phyloP scores from a whole-genome alignment of 2,888 invertebrate species.

The Temnothorax ravouxi region DNA sequence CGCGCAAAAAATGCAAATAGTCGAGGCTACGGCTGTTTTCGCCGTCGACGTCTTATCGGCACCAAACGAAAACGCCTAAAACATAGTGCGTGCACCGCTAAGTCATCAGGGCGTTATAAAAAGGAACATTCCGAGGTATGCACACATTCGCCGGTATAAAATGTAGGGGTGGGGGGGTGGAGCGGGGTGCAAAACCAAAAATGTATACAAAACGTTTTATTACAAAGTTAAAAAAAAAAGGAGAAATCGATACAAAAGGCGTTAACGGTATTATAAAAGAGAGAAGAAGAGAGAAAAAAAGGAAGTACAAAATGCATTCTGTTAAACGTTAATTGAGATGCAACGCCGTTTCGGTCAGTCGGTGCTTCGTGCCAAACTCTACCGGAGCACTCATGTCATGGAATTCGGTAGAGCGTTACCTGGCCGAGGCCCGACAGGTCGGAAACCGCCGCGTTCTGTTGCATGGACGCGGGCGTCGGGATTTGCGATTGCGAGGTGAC shows the following conservation, averaged over 20 bases:
- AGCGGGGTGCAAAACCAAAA: conserved; percentile 67
- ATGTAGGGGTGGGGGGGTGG: neutral
- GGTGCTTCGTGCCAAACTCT: conserved; percentile 74
- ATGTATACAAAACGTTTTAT: conserved; percentile 72
- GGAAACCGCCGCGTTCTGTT: conserved; percentile 88
- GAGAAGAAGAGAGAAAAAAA: conserved; percentile 52
- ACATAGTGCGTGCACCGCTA: conserved; percentile 51
- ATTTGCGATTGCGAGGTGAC: conserved; percentile 84
- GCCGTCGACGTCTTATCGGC: conserved; percentile 47
- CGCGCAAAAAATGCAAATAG: conserved; percentile 50
- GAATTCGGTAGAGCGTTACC: conserved; percentile 86
- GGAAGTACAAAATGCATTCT: conserved; percentile 77
- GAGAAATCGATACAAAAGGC: conserved; percentile 75
- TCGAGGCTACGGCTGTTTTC: conserved; percentile 41
- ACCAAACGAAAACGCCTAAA: conserved; percentile 54
- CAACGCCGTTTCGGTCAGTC: conserved; percentile 77
- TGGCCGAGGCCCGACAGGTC: conserved; percentile 85
- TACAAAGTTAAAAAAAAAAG: conserved; percentile 67
- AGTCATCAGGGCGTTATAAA: conserved; percentile 20
- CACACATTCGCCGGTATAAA: conserved; percentile 23
- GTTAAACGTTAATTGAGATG: conserved; percentile 79
- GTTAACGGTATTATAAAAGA: conserved; percentile 74
- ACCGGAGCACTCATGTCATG: conserved; percentile 79
- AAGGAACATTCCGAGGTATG: conserved; percentile 6
- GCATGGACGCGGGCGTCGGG: conserved; percentile 89